These are phyloP conservation scores for Elanus axillaris DNA, from an alignment of 2,113 vertebrate species.

Conservation along the genomic window DNA sequence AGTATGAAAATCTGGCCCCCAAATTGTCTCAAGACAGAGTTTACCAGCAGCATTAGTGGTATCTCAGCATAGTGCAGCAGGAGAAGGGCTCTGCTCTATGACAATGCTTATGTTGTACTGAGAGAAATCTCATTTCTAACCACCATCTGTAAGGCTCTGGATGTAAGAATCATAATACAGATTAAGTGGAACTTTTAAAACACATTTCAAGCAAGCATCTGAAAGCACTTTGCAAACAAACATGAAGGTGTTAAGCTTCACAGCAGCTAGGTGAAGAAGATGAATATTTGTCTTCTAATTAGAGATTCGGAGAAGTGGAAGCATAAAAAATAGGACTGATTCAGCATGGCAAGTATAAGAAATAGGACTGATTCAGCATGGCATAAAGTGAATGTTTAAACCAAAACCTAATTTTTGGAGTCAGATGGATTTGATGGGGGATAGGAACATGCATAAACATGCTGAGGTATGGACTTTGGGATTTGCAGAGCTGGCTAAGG, in stretches of 20 bases:
- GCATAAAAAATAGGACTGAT: background rate
- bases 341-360: background rate
- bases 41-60: background rate
- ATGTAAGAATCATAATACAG: background rate
- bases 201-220: background rate
- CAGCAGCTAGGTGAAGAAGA: background rate
- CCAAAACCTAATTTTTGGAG: background rate
- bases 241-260: background rate
- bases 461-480: background rate
- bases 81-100: background rate
- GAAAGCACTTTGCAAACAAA: background rate
- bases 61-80: background rate
- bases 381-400: background rate
- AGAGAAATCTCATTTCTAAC: background rate
- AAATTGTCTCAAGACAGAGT: background rate
- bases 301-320: background rate
- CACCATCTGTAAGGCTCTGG: background rate
- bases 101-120: accelerated
- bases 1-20: background rate
- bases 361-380: background rate
- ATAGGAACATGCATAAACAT: background rate
- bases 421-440: background rate
- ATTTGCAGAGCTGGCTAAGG: background rate
- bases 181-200: background rate
- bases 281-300: background rate